A percentile compares a stretch with the other conserved stretches of the same genome.
These are phyloP conservation scores for Chiridota heheva DNA, from an alignment of 35 echinoderm and acorn worm genomes.

Conservation along the genomic window DNA sequence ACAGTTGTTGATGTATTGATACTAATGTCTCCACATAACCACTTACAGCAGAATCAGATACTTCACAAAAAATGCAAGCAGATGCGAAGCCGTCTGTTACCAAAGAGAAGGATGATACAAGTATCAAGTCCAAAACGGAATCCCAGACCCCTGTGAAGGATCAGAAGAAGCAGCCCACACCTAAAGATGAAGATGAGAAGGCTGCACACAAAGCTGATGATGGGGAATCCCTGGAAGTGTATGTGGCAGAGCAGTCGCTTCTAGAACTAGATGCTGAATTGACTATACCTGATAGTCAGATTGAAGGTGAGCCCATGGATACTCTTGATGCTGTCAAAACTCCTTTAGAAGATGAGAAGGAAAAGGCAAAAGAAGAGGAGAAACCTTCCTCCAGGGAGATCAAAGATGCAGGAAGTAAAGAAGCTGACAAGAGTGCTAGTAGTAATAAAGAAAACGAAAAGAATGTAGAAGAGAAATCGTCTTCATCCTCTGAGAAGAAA, in stretches of 20 bases:
- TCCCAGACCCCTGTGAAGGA: neutral
- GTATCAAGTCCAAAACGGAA: constrained; percentile 6
- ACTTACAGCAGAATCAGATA: constrained; percentile 24
- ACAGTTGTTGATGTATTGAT: too few relatives aligned
- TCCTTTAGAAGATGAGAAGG: neutral
- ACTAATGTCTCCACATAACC: too few relatives aligned
- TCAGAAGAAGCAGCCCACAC: constrained; percentile 1
- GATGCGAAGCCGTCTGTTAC: constrained; percentile 14
- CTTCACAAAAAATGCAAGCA: constrained; percentile 4
- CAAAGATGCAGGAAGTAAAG: neutral
- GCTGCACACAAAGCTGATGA: constrained; percentile 51
- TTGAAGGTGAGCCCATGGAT: constrained; percentile 14
- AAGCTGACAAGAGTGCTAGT: constrained; percentile 9
- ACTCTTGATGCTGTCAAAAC: constrained; percentile 16
- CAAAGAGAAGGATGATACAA: constrained; percentile 23
- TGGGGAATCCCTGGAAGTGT: constrained; percentile 78
- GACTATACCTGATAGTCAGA: constrained; percentile 20
- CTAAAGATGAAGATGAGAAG: constrained; percentile 25
- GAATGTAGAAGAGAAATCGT: constrained; percentile 35
- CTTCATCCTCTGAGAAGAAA: constrained; percentile 48
- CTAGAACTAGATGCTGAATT: constrained; percentile 88
- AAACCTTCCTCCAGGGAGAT: neutral
- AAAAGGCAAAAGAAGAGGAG: constrained; percentile 33
- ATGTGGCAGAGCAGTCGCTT: constrained; percentile 82
- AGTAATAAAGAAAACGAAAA: constrained; percentile 31